Percentiles rank a stretch among this genome's conserved stretches.
phyloP scores from a whole-genome alignment of 2,888 invertebrate genomes.

The Tinea pellionella region DNA sequence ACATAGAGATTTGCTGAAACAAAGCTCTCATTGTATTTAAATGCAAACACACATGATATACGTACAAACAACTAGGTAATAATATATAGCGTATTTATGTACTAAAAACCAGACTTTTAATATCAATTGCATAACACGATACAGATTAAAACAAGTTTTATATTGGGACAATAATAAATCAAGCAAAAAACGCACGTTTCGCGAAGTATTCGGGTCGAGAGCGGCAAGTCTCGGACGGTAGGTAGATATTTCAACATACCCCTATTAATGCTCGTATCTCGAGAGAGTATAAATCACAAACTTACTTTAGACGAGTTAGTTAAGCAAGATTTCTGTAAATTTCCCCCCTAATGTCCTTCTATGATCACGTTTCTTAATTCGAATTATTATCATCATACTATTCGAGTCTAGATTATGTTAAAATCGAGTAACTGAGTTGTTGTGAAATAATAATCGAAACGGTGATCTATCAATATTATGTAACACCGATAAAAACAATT shows the following conservation, averaged over 20 bases:
- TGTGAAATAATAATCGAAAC: neutral
- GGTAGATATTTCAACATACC: constrained; percentile 26
- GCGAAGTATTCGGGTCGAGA: constrained; percentile 26
- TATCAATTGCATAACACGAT: neutral
- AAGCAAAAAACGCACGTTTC: constrained; percentile 25
- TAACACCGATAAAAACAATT: neutral
- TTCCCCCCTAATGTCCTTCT: neutral
- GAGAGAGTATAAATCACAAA: constrained; percentile 29
- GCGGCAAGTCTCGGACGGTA: constrained; percentile 21
- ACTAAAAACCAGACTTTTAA: neutral
- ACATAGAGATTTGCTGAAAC: neutral
- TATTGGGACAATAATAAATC: constrained; percentile 31
- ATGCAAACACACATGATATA: neutral
- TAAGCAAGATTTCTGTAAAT: neutral
- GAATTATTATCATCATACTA: neutral
- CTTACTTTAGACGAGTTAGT: neutral
- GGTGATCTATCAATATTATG: neutral
- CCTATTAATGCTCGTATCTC: constrained; percentile 23
- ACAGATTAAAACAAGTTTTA: constrained; percentile 18
- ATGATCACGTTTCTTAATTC: neutral
- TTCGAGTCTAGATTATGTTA: neutral
- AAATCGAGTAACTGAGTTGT: neutral
- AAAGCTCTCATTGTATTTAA: neutral
- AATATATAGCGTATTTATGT: neutral
- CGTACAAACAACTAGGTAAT: neutral